Conservation (phyloP, 1,140 invertebrate genomes). For the Brachionus sp. region DNA sequence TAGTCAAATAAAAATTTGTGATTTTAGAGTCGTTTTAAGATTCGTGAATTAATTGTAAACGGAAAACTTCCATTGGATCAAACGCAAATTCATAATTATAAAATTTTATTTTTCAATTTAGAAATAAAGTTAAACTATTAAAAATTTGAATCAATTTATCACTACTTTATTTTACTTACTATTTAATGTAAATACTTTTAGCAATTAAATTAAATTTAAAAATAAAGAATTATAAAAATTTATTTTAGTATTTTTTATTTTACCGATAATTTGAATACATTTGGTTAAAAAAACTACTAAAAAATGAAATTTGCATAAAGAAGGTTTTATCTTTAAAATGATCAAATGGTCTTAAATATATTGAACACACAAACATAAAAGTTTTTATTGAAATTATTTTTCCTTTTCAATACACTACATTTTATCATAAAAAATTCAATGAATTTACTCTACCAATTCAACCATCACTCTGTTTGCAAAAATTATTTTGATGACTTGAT, state of each 20-base stretch:
- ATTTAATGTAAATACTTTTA: constrained; percentile 12
- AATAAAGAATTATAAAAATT: constrained; percentile 1
- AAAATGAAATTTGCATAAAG: too few relatives aligned
- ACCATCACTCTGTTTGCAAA: too few relatives aligned
- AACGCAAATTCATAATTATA: background rate
- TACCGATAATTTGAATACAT: too few relatives aligned
- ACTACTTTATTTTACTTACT: background rate
- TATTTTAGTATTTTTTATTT: background rate
- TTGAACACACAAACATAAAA: too few relatives aligned
- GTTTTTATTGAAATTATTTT: too few relatives aligned
- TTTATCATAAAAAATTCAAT: too few relatives aligned
- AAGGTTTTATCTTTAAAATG: too few relatives aligned
- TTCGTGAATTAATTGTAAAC: background rate
- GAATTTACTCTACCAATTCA: too few relatives aligned
- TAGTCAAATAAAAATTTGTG: background rate
- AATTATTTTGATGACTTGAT: too few relatives aligned
- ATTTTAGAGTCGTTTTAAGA: constrained; percentile 13
- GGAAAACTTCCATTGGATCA: background rate
- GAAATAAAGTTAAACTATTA: background rate
- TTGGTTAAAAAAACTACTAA: too few relatives aligned
- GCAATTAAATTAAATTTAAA: background rate
- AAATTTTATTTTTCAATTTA: background rate
- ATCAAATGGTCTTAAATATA: too few relatives aligned
- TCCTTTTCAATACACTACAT: too few relatives aligned
- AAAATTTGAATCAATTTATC: background rate